Evolutionary conservation across 2,113 vertebrate species (phyloP).

Genomic region (Holacanthus passer): DNA sequence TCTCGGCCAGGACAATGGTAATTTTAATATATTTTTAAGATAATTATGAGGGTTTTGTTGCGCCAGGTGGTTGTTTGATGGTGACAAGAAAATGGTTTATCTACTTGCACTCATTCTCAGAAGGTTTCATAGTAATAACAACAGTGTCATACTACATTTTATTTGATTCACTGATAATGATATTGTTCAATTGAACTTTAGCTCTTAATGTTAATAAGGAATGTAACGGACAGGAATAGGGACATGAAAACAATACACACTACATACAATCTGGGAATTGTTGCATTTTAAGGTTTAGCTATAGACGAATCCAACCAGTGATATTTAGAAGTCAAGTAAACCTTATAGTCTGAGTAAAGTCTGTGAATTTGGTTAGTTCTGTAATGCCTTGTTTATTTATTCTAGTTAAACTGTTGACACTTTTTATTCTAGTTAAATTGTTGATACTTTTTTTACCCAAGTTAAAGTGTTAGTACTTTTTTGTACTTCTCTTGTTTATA

Average conservation of each 20-base stretch:
- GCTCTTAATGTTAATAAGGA: neutral
- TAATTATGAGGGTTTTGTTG: neutral
- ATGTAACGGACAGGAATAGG: no score
- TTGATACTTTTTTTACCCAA: no score
- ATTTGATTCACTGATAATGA: neutral
- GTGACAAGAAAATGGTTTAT: neutral
- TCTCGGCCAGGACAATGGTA: slow-evolving; percentile 98
- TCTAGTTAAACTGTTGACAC: no score
- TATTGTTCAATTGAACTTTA: neutral
- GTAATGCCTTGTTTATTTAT: neutral
- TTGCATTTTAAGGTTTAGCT: neutral
- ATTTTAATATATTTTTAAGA: neutral
- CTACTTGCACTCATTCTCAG: neutral
- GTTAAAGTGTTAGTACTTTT: no score
- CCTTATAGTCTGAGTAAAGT: neutral
- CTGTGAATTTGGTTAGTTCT: neutral
- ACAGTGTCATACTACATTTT: neutral
- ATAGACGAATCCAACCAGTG: neutral
- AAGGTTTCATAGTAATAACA: neutral
- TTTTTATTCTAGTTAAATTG: no score
- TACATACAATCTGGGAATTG: neutral
- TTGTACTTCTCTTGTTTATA: no score
- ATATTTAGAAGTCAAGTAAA: neutral
- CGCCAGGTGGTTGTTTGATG: neutral
- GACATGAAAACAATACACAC: no score